Evolutionary conservation across 2,113 vertebrate species (phyloP).

Genomic region (Chionomys nivalis): DNA sequence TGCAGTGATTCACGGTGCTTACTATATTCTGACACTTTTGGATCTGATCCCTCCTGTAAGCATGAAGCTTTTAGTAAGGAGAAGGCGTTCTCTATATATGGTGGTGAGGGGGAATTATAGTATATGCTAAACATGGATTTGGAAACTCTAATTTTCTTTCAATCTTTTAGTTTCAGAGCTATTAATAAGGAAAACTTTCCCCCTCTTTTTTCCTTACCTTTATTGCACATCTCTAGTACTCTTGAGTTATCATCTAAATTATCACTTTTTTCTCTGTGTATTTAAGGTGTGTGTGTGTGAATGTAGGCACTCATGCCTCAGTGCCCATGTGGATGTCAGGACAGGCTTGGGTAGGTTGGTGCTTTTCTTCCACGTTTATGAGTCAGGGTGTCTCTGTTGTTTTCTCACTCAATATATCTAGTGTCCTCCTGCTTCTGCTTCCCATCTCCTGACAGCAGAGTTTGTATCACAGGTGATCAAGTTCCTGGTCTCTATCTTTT

Average conservation of each 20-base stretch:
- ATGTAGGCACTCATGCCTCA: neutral
- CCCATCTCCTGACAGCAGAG: neutral
- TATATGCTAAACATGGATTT: conserved; percentile 27
- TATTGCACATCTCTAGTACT: neutral
- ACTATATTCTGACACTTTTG: neutral
- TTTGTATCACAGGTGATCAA: neutral
- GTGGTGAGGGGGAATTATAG: neutral
- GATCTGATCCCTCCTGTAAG: neutral
- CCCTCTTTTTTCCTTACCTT: neutral
- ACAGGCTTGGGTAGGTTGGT: neutral
- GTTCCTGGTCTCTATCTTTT: neutral
- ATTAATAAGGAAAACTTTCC: neutral
- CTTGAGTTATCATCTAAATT: conserved; percentile 33
- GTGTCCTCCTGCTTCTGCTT: no score
- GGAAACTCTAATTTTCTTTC: conserved; percentile 21
- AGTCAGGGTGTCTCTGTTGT: neutral
- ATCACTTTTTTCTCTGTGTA: neutral
- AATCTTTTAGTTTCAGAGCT: neutral
- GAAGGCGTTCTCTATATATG: conserved; percentile 17
- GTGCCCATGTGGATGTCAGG: neutral
- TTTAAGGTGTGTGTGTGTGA: neutral
- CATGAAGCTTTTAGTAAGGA: conserved; percentile 23
- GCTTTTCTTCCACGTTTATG: neutral
- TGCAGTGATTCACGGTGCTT: neutral
- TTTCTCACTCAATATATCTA: neutral